Conservation (phyloP, 2,113 vertebrate species). For the Hemiprocne comata region DNA sequence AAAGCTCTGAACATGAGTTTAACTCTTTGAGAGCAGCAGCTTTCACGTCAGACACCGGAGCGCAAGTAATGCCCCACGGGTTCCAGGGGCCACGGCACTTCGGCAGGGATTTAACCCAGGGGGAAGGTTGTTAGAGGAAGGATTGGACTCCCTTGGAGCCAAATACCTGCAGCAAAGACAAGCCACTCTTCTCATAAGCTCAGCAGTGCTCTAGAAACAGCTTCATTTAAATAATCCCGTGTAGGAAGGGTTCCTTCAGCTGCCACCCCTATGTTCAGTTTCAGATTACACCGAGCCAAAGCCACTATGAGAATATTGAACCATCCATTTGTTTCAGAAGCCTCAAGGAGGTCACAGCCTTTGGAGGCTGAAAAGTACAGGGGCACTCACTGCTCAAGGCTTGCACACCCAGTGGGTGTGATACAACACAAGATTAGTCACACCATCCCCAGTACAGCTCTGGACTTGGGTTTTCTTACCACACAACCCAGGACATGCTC, state of each 20-base stretch:
- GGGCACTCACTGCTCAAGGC: neutral
- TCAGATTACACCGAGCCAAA: neutral
- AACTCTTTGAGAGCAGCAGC: neutral
- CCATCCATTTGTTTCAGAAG: fast-evolving
- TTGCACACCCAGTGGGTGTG: fast-evolving
- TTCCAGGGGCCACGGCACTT: neutral
- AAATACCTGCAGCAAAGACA: neutral
- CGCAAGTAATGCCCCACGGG: fast-evolving
- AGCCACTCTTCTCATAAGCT: neutral
- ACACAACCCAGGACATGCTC: neutral
- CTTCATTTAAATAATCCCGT: neutral
- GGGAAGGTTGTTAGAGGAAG: neutral
- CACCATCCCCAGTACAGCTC: neutral
- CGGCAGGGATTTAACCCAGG: neutral
- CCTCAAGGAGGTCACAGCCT: neutral
- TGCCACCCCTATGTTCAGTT: fast-evolving
- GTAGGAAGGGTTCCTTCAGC: neutral
- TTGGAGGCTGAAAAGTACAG: neutral
- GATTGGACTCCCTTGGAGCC: neutral
- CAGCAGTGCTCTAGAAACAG: neutral
- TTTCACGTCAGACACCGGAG: neutral
- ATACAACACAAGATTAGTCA: fast-evolving
- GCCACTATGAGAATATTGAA: neutral
- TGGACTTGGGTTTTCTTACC: neutral
- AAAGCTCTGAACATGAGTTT: neutral